phyloP scores from a whole-genome alignment of 2,888 invertebrate species.

The Helobdella robusta region DNA sequence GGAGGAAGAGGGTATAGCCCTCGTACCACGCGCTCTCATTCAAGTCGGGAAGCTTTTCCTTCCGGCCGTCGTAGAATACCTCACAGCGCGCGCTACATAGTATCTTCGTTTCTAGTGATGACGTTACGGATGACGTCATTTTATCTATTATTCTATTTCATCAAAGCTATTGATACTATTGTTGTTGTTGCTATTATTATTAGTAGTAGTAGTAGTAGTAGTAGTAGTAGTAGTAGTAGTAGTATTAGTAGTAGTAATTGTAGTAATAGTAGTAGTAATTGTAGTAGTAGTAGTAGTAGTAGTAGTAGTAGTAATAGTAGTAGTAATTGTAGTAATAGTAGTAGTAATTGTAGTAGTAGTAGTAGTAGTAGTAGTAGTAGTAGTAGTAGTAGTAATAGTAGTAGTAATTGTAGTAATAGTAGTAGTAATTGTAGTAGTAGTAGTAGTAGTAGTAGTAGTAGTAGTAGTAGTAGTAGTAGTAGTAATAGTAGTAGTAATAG shows the following conservation, averaged over 20 bases:
- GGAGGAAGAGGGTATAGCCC: no score
- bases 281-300: background rate
- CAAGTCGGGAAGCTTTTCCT: no score
- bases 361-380: background rate
- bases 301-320: background rate
- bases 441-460: background rate
- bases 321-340: background rate
- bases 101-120: no score
- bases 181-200: background rate
- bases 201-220: background rate
- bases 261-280: background rate
- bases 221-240: background rate
- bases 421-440: background rate
- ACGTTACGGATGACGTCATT: no score
- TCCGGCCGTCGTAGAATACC: no score
- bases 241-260: background rate
- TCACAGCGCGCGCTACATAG: no score
- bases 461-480: background rate
- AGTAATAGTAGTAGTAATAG: background rate
- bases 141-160: no score
- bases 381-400: background rate
- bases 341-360: background rate
- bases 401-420: background rate
- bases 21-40: no score
- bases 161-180: no score